phyloP scores from a whole-genome alignment of 2,113 vertebrate genomes.

The Pseudois nayaur region DNA sequence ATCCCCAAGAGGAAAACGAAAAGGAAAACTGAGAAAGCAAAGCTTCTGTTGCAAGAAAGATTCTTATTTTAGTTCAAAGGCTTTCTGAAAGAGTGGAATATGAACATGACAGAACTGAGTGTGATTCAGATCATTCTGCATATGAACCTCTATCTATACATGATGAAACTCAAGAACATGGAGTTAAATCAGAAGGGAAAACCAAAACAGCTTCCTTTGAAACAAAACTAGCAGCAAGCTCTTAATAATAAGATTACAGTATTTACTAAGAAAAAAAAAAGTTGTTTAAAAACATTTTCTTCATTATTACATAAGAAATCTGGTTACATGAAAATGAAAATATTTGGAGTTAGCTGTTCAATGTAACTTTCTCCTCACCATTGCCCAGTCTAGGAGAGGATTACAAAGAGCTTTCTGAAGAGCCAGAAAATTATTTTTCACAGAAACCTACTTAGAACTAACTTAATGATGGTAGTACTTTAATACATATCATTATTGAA shows the following conservation, averaged over 20 bases:
- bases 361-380: neutral
- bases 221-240: neutral
- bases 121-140: neutral
- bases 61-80: neutral
- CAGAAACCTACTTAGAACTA: neutral
- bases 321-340: neutral
- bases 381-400: neutral
- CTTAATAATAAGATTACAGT: neutral
- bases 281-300: neutral
- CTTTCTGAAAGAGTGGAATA: neutral
- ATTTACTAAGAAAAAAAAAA: neutral
- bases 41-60: neutral
- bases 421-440: neutral
- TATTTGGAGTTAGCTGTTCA: neutral
- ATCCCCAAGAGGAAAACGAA: slow-evolving; percentile 24
- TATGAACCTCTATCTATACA: neutral
- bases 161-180: neutral
- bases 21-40: neutral
- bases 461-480: neutral
- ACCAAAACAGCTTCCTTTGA: neutral
- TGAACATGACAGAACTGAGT: neutral
- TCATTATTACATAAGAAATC: neutral
- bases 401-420: neutral
- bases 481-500: neutral
- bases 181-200: neutral